Percentiles rank a stretch among this genome's conserved stretches.
Evolutionary conservation across 1,140 invertebrate species (phyloP).

Genomic region (Battus philenor): DNA sequence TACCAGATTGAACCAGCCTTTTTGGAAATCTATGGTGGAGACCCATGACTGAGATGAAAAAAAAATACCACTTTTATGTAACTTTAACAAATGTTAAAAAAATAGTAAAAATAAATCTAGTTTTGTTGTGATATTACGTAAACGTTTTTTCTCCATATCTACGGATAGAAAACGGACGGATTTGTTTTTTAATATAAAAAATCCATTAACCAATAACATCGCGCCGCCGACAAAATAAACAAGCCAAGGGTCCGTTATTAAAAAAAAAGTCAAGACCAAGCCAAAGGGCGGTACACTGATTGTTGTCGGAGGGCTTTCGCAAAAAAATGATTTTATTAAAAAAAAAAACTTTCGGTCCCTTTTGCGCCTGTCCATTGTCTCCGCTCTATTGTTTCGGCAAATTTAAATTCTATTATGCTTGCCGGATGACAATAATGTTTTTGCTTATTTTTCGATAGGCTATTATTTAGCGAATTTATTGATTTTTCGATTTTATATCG

Average conservation of each 20-base stretch:
- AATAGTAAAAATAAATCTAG: too few relatives aligned
- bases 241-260: constrained; percentile 57
- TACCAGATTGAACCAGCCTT: too few relatives aligned
- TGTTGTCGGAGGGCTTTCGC: constrained; percentile 50
- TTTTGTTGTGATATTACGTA: too few relatives aligned
- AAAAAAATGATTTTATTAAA: constrained; percentile 53
- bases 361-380: constrained; percentile 66
- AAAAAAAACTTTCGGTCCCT: constrained; percentile 58
- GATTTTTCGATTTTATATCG: constrained; percentile 29
- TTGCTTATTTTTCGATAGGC: constrained; percentile 68
- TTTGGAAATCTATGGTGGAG: too few relatives aligned
- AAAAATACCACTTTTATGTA: too few relatives aligned
- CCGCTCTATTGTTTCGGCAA: constrained; percentile 59
- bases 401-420: constrained; percentile 73
- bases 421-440: constrained; percentile 72
- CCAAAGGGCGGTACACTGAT: constrained; percentile 52
- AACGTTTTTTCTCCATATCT: constrained; percentile 27
- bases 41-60: too few relatives aligned
- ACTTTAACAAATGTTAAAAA: too few relatives aligned
- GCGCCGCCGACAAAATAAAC: constrained; percentile 56
- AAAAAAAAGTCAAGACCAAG: constrained; percentile 40
- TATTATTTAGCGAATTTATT: constrained; percentile 72
- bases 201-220: constrained; percentile 48
- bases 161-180: constrained; percentile 23
- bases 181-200: constrained; percentile 43